Base-by-base conservation (phyloP, 2,797 vertebrate genomes). In the Tamandua tetradactyla region DNA sequence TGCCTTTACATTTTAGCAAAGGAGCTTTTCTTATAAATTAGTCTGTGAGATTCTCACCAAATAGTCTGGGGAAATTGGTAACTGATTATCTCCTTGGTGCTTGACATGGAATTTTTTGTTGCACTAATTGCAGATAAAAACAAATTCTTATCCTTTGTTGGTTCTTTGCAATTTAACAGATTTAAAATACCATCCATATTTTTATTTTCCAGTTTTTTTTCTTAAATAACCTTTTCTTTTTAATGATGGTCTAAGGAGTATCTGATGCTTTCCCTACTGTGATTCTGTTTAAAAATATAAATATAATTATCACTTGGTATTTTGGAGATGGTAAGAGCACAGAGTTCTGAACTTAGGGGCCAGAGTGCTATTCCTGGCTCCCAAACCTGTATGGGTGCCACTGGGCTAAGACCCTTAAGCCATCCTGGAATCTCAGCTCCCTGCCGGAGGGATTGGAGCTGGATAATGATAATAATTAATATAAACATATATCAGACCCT, bases 81-180 rank as follows among this genome's bases (percentile, higher is more conserved):
- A 80, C 10, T 37, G 42, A 95, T 91, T 84, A 88, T 71, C 69
- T 84, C 25, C 44, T 89, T 89, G n/a, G 89, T 59, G 40, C 40
- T 88, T 47, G 23, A 11, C 15, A 64, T 68, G 5, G 27, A 10
- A 25, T 57, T 85, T 93, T 95, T 72, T 62, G 72, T 92, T 71
- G 20, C 14, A 44, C 37, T 62, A 69, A 79, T 79, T 72, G 6
- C 17, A 62, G 23, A 69, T 85, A 88, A 80, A 71, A 66, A 55
- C 52, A 20, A 55, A 55, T 81, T 89, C 6, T 37, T 81, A 83
- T 80, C 40, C 15, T 47, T 96, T 22, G 44, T 22, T 90, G 59
- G 69, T 22, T 71, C 1, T 64, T 93, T 86, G 10, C 10, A 86
- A 93, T 86, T 68, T 79, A 91, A 40, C 18, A 74, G 18, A n/a